Evolutionary conservation across 2,888 invertebrate species (phyloP).

Genomic region (Conops quadrifasciatus): DNA sequence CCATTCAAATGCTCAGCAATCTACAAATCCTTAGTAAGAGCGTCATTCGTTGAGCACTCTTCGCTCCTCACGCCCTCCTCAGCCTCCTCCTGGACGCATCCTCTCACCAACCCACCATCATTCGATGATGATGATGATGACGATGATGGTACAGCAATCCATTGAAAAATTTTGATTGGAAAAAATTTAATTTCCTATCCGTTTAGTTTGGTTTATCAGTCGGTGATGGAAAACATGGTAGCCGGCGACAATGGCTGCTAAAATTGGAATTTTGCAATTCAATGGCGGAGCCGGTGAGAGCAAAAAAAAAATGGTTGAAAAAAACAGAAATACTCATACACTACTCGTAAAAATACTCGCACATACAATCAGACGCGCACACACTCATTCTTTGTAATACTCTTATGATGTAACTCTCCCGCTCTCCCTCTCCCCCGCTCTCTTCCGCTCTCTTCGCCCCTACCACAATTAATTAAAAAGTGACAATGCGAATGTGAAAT

Average conservation of each 20-base stretch:
- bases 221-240: constrained; percentile 34
- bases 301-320: constrained; percentile 33
- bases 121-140: not conserved
- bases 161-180: constrained; percentile 62
- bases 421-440: no score
- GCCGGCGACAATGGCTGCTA: constrained; percentile 46
- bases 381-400: no score
- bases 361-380: no score
- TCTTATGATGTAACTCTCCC: no score
- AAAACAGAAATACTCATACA: constrained; percentile 5
- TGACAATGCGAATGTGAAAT: constrained; percentile 46
- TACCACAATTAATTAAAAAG: constrained; percentile 57
- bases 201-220: constrained; percentile 51
- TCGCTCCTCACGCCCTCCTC: not conserved
- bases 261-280: constrained; percentile 46
- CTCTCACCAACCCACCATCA: no score
- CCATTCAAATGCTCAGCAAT: no score
- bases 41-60: not conserved
- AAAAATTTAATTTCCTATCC: constrained; percentile 62
- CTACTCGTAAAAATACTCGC: no score
- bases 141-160: constrained; percentile 16
- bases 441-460: constrained; percentile 43
- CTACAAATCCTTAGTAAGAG: no score
- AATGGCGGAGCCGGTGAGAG: constrained; percentile 5
- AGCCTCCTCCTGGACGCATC: not conserved